Conservation (phyloP, 2,113 vertebrate genomes). For the Laticauda colubrina region DNA sequence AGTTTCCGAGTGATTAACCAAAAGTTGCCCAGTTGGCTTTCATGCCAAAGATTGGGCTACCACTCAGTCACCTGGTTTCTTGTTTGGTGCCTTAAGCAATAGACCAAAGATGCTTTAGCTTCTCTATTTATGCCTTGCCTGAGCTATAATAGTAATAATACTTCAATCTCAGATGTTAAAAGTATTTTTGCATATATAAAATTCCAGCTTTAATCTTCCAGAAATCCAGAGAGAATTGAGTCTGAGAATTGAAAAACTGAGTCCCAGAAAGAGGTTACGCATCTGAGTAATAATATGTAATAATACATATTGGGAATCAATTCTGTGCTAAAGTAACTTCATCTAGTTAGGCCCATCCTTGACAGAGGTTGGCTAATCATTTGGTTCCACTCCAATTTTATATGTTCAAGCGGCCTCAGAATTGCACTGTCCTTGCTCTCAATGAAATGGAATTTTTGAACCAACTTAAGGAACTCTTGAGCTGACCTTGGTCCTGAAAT, state of each 20-base stretch:
- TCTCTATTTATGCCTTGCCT: neutral
- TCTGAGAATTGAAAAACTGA: neutral
- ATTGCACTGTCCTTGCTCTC: neutral
- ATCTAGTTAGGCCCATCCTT: neutral
- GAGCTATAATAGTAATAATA: neutral
- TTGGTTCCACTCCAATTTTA: constrained; percentile 14
- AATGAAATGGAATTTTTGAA: fast-evolving
- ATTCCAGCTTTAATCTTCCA: neutral
- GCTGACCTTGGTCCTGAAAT: constrained; percentile 53
- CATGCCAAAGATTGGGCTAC: neutral
- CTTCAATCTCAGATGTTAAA: neutral
- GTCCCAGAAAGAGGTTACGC: neutral
- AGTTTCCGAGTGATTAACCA: neutral
- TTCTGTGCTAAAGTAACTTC: neutral
- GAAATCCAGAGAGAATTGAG: neutral
- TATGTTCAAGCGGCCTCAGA: neutral
- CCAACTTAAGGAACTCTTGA: neutral
- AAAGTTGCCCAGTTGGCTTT: neutral
- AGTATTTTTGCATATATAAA: neutral
- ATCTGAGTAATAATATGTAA: too few relatives aligned
- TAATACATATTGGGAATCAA: neutral
- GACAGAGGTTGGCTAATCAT: too few relatives aligned
- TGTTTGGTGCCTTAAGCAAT: neutral
- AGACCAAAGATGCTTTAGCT: neutral
- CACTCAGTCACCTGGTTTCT: neutral